Evolutionary conservation across 2,113 vertebrate genomes (phyloP).

Genomic region (Hippocampus abdominalis): DNA sequence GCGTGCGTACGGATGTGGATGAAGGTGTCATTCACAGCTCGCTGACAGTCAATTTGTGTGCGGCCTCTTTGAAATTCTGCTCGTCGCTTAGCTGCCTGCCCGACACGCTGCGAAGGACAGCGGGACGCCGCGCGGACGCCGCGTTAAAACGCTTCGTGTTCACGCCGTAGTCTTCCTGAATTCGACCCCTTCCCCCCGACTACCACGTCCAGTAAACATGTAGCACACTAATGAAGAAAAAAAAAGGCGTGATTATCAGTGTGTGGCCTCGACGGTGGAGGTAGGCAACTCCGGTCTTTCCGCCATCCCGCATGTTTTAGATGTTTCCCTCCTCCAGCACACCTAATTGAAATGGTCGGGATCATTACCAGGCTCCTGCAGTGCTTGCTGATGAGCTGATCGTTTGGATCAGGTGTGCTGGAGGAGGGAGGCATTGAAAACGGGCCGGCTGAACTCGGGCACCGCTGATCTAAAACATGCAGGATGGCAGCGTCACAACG

Average conservation of each 20-base stretch:
- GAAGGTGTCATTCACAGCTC: constrained; percentile 69
- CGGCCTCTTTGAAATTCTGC: constrained; percentile 10
- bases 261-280: neutral
- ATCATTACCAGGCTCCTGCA: too few relatives aligned
- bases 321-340: too few relatives aligned
- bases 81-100: constrained; percentile 1
- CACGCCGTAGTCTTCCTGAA: neutral
- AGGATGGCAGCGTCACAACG: too few relatives aligned
- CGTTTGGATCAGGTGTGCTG: too few relatives aligned
- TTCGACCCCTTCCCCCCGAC: neutral
- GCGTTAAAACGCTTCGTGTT: neutral
- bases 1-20: constrained; percentile 22
- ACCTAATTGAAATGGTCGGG: too few relatives aligned
- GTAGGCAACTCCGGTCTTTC: too few relatives aligned
- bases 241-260: neutral
- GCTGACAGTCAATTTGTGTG: constrained; percentile 28
- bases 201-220: neutral
- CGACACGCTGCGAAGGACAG: constrained; percentile 5
- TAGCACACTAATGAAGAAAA: neutral
- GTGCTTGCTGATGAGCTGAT: too few relatives aligned
- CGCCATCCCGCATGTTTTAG: too few relatives aligned
- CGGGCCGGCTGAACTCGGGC: too few relatives aligned
- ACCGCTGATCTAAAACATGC: too few relatives aligned
- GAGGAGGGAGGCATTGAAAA: too few relatives aligned
- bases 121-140: neutral